Percentiles rank a stretch among this genome's conserved stretches.
phyloP scores from a whole-genome alignment of 2,113 vertebrate species.

The Guaruba guarouba region DNA sequence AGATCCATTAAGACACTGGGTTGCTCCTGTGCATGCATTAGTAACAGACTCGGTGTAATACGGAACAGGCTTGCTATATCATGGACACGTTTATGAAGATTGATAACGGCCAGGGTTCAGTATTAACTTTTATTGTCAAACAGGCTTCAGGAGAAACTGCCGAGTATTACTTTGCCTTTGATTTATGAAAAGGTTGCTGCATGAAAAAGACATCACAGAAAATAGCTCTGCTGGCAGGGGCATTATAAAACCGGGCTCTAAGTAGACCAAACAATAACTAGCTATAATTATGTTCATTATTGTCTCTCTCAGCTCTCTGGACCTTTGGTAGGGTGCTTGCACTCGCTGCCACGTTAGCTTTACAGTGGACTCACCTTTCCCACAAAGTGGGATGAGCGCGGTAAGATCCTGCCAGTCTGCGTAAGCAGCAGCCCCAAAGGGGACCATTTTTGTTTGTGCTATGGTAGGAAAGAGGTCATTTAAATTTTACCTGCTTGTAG shows the following conservation, averaged over 20 bases:
- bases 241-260: not conserved
- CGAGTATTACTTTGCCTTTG: slow-evolving; percentile 67
- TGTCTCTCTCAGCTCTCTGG: not conserved
- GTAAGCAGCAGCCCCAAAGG: not conserved
- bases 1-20: slow-evolving; percentile 35
- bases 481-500: not conserved
- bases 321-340: not conserved
- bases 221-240: slow-evolving; percentile 50
- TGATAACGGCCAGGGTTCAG: slow-evolving; percentile 64
- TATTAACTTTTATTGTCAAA: slow-evolving; percentile 76
- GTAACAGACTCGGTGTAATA: not conserved
- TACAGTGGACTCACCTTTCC: not conserved
- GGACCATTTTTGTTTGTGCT: not conserved
- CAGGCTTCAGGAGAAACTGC: slow-evolving; percentile 64
- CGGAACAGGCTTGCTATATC: slow-evolving; percentile 21
- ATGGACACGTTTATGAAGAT: slow-evolving; percentile 75
- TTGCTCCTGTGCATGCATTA: slow-evolving; percentile 62
- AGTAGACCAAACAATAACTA: slow-evolving; percentile 65
- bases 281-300: slow-evolving; percentile 63
- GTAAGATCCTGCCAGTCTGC: not conserved
- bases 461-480: not conserved
- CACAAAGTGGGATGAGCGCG: not conserved
- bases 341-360: not conserved
- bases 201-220: slow-evolving; percentile 66
- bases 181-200: slow-evolving; percentile 71